Evolutionary conservation across 30 jellyfish, hydroid and myxozoan genomes (phyloP), one percentile per base, ranked within the genome.

Genomic region (Calvadosia cruxmelitensis): DNA sequence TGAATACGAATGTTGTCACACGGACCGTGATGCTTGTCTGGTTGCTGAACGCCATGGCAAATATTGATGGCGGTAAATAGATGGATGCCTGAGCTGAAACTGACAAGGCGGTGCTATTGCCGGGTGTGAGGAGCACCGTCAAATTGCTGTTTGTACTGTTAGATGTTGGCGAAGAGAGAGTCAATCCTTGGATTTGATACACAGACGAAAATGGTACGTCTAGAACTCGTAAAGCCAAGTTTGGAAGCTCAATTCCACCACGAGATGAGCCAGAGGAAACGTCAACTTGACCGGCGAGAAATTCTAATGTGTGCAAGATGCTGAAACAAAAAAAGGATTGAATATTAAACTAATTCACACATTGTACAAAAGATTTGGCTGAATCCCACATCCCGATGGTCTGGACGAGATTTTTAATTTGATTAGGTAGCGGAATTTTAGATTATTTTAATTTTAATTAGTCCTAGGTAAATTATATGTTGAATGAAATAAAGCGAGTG

Each of bases 1-100:
- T 77, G 50, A 69, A 79, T 66, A 71, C 82, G 29, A 79, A 79
- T 29, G 82, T 69, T 71, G 62, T 68, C 2, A 79, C 34, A 0
- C 92, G 92, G 63, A 27, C 64, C 29, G 35, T 1, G 51, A 51
- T 25, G 27, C 70, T 68, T n/a, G 70, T 49, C 0, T 50, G 27
- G 29, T 64, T 13, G 0, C 15, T 1, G 10, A 10, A 52, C 24
- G 81, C 92, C 34, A 49, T 70, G 1, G 34, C 79, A 1, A 79
- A 3, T 72, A 79, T 64, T 20, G 76, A 71, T 27, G 28, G 53
- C 29, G 92, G 27, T 27, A 79, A 30, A 27, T n/a, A 20, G 31
- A 79, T 79, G 52, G 49, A 42, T 27, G 92, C 92, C 1, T 42
- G 57, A 5, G 57, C 10, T 20, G 10, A 10, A 42, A 42, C 20